phyloP scores from a whole-genome alignment of 2,888 invertebrate species.

The Coronaproctus castanopsis region DNA sequence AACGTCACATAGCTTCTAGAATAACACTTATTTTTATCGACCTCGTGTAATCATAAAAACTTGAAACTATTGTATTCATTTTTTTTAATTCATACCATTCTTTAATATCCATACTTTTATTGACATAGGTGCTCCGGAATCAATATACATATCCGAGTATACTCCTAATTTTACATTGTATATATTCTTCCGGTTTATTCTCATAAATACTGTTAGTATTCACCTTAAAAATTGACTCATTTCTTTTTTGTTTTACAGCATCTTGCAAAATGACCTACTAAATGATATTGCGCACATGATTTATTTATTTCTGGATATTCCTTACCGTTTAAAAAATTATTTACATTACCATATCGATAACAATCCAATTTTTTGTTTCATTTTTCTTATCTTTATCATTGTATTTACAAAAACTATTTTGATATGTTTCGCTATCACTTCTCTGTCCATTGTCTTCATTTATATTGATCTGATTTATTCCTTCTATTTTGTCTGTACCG shows the following conservation, averaged over 20 bases:
- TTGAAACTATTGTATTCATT: not conserved
- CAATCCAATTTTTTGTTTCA: not conserved
- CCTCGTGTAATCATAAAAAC: not conserved
- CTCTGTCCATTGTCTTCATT: not conserved
- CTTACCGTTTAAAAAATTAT: not conserved
- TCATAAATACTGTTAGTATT: not conserved
- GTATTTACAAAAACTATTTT: not conserved
- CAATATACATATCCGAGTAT: not conserved
- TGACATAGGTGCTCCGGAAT: not conserved
- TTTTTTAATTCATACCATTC: not conserved
- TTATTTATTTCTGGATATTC: not conserved
- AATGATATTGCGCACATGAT: no score
- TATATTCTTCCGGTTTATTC: not conserved
- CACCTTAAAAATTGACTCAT: not conserved
- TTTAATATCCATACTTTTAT: not conserved
- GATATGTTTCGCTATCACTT: not conserved
- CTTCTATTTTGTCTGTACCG: not conserved
- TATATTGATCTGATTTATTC: not conserved
- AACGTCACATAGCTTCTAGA: not conserved
- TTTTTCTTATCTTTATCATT: not conserved
- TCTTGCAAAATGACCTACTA: not conserved
- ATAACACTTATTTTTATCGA: not conserved
- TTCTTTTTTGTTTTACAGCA: not conserved
- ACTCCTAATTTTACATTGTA: not conserved
- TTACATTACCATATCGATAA: not conserved